A percentile compares a stretch with the other conserved stretches of the same genome.
These are phyloP conservation scores for Drosophila nigricruria DNA, from an alignment of 2,888 invertebrate species.

Conservation along the genomic window DNA sequence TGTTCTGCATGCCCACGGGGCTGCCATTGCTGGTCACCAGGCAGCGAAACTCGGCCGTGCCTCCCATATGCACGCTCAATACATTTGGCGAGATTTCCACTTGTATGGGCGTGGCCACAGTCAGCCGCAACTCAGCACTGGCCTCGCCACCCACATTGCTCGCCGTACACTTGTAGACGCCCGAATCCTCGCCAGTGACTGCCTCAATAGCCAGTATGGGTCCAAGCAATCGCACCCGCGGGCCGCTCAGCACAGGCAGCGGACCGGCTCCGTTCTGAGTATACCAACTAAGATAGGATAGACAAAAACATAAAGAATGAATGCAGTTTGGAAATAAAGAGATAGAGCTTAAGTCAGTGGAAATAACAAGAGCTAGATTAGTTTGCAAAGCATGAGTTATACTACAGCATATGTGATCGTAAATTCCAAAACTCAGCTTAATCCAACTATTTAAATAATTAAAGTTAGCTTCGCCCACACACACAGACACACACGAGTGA, in stretches of 20 bases:
- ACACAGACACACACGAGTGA: conserved; percentile 36
- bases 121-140: conserved; percentile 88
- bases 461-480: neutral
- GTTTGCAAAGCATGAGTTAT: neutral
- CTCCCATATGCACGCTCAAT: conserved; percentile 90
- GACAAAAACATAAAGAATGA: neutral
- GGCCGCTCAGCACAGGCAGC: conserved; percentile 88
- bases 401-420: neutral
- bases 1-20: conserved; percentile 87
- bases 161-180: conserved; percentile 89
- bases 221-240: conserved; percentile 88
- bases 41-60: conserved; percentile 90
- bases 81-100: conserved; percentile 89
- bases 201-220: conserved; percentile 90
- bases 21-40: conserved; percentile 87
- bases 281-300: conserved; percentile 87
- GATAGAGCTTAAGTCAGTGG: no score
- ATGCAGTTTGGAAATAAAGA: neutral
- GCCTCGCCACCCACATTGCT: conserved; percentile 90
- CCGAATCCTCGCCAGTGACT: conserved; percentile 89
- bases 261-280: conserved; percentile 89
- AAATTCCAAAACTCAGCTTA: neutral
- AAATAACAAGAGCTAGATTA: no score
- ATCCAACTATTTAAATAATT: conserved; percentile 7
- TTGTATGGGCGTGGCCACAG: conserved; percentile 89